Base-by-base conservation (phyloP, 92 coral and sea anemone genomes). In the Chrysogorgia sp. region DNA sequence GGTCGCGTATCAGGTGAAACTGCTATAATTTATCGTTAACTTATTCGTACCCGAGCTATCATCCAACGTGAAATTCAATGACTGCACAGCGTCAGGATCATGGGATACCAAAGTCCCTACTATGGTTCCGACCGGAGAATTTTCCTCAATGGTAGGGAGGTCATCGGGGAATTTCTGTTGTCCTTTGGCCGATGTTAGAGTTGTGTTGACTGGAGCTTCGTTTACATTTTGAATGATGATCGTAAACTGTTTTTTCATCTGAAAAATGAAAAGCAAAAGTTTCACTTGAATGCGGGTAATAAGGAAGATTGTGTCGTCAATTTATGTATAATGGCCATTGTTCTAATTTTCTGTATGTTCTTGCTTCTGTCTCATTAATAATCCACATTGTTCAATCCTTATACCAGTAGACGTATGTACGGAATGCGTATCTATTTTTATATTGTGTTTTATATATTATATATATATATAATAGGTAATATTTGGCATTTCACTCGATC, bases 181-280 rank as follows among this genome's bases (percentile, higher is more conserved):
- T 28, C 96, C 98, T 30, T 53, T 74, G 35, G 81, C 53, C 19
- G 94, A 77, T 2, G 80, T 85, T 24, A 94, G 57, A 13, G 88
- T 82, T n/a, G 83, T 94, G 85, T 94, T 94, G 22, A 91, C 49
- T 34, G 98, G 98, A 26, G 92, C 89, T 67, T 94, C 98, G 74
- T 94, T 92, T 41, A 92, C 69, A 77, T 94, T 89, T 55, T 85
- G 83, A 34, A 94, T 93, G 28, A 80, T 84, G 41, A 94, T 82
- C 10, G 78, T 90, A 58, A 94, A 87, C 21, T 89, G 88, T 76
- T 86, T 89, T 71, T 79, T 85, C 75, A 89, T 35, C 98, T 94
- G 82, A 29, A 28, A 41, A 74, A 59, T 24, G 26, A 43, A 32
- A 82, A 1, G n/a, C 2, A 50, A 10, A 59, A 10, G 32, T 3